Evolutionary conservation across 2,888 invertebrate species (phyloP).

Genomic region (Apoderus coryli): DNA sequence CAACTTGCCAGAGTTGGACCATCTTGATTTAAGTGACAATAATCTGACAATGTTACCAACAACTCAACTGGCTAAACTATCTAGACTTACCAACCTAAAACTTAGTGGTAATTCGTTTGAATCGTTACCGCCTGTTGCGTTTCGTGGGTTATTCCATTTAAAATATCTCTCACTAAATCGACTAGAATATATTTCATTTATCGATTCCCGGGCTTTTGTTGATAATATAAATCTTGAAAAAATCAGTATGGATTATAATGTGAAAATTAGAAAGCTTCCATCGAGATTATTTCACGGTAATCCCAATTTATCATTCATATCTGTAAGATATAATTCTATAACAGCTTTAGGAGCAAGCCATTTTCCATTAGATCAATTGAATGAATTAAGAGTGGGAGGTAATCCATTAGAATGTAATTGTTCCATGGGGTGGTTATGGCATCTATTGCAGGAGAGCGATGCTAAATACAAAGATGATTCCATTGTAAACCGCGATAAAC

Average conservation of each 20-base stretch:
- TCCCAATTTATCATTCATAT: constrained; percentile 59
- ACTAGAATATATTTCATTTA: constrained; percentile 47
- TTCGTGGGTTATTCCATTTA: constrained; percentile 71
- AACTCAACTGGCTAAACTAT: constrained; percentile 58
- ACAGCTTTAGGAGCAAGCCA: constrained; percentile 64
- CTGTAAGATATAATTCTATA: constrained; percentile 60
- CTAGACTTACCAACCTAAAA: constrained; percentile 59
- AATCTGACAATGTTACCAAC: constrained; percentile 67
- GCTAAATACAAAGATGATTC: constrained; percentile 14
- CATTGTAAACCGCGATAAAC: constrained; percentile 20
- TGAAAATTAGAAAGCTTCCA: constrained; percentile 58
- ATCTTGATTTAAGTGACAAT: constrained; percentile 67
- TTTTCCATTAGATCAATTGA: constrained; percentile 67
- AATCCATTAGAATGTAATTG: constrained; percentile 81
- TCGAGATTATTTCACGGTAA: constrained; percentile 72
- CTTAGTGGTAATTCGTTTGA: constrained; percentile 67
- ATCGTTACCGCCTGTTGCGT: constrained; percentile 59
- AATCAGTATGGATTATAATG: constrained; percentile 65
- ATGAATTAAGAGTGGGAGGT: constrained; percentile 59
- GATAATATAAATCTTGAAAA: constrained; percentile 73
- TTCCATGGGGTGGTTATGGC: constrained; percentile 76
- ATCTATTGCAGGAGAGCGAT: constrained; percentile 37
- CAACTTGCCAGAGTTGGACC: constrained; percentile 55
- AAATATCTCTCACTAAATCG: constrained; percentile 58
- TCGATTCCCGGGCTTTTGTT: constrained; percentile 67